Base-by-base conservation (phyloP, 2,888 invertebrate genomes). In the Pharmacophagus antenor region DNA sequence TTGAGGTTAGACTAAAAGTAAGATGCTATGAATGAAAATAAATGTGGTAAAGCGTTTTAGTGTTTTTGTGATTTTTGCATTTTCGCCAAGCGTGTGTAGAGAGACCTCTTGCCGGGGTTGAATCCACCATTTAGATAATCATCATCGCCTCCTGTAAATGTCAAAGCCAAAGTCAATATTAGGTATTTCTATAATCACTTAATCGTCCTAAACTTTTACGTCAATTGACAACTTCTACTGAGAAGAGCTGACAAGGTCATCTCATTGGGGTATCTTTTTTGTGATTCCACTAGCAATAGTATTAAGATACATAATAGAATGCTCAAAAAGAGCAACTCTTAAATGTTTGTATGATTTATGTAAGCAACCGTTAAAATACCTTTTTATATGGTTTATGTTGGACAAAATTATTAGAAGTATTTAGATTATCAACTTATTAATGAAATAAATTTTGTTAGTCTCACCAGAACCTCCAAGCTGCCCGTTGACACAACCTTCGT, bases 401-500 rank as follows among this genome's bases (percentile, higher is more conserved):
- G 15, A n/a, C 4, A n/a, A n/a, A 37, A 37, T 5, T 6, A 37
- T 37, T 37, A 37, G 1, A 4, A n/a, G 15, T 15, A n/a, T 3
- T 8, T 15, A 2, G 5, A n/a, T n/a, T n/a, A n/a, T n/a, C n/a
- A n/a, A n/a, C n/a, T n/a, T n/a, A n/a, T n/a, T n/a, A n/a, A n/a
- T n/a, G n/a, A n/a, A n/a, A n/a, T n/a, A 15, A 1, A 37, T n/a
- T n/a, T 37, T n/a, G 15, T 31, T n/a, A 18, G 5, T 15, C 64
- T 69, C 70, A 81, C 91, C 91, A 56, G 92, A 79, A 18, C 56
- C 59, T 17, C 67, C 68, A 0, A 92, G 70, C 62, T 86, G 86
- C 10, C 88, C 91, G 66, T 91, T 92, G 55, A 82, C 75, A 63
- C 92, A 92, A 0, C 92, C 91, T 20, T 92, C 92, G 66, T 92